phyloP scores from a whole-genome alignment of 2,888 invertebrate genomes.

The Drosophila borealis region DNA sequence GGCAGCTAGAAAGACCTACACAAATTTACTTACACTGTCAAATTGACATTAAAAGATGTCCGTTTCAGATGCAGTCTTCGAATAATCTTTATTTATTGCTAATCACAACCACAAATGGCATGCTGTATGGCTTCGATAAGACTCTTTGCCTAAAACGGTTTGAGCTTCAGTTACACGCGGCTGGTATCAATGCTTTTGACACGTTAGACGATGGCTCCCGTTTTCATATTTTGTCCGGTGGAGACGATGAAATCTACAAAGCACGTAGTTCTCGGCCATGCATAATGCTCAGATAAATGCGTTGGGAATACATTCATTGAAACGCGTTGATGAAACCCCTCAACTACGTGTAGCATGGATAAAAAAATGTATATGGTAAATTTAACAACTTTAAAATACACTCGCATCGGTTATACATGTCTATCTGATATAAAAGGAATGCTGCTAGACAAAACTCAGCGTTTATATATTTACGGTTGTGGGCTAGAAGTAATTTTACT shows the following conservation, averaged over 20 bases:
- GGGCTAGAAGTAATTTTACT: slow-evolving; percentile 67
- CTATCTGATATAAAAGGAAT: slow-evolving; percentile 90
- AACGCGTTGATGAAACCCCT: neutral
- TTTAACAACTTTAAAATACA: slow-evolving; percentile 85
- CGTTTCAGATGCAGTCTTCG: slow-evolving; percentile 87
- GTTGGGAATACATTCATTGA: slow-evolving; percentile 67
- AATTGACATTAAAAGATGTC: slow-evolving; percentile 87
- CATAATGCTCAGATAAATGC: slow-evolving; percentile 93
- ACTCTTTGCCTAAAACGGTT: slow-evolving; percentile 81
- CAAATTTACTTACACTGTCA: slow-evolving; percentile 2
- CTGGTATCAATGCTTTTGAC: slow-evolving; percentile 91
- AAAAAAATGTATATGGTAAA: slow-evolving; percentile 87
- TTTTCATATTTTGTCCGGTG: slow-evolving; percentile 89
- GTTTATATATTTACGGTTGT: slow-evolving; percentile 75
- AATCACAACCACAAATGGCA: slow-evolving; percentile 90
- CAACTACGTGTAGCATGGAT: slow-evolving; percentile 86
- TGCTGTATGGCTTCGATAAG: slow-evolving; percentile 89
- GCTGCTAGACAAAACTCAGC: slow-evolving; percentile 62
- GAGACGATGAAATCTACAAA: slow-evolving; percentile 90
- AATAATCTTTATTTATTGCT: slow-evolving; percentile 82
- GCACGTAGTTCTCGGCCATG: slow-evolving; percentile 83
- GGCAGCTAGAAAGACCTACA: slow-evolving; percentile 31
- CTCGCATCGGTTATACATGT: slow-evolving; percentile 86
- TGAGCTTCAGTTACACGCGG: slow-evolving; percentile 87
- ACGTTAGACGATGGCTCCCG: slow-evolving; percentile 83